Conservation (phyloP, 1,140 invertebrate species). For the Solen grandis region DNA sequence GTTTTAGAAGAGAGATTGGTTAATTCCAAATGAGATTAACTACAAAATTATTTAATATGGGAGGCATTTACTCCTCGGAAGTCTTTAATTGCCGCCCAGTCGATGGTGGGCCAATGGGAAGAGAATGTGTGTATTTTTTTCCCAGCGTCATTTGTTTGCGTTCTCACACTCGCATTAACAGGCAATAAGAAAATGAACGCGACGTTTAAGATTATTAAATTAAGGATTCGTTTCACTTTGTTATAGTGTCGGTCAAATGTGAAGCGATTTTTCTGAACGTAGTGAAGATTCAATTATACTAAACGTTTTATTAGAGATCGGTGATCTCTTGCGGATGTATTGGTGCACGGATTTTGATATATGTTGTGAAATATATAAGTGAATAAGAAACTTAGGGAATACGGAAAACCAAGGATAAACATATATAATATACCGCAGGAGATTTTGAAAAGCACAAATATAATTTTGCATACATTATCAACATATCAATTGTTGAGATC, state of each 20-base stretch:
- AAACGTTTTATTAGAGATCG: too few species aligned
- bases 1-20: slow-evolving; percentile 18
- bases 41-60: slow-evolving; percentile 52
- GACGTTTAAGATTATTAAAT: neutral
- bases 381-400: too few species aligned
- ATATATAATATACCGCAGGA: too few species aligned
- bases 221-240: neutral
- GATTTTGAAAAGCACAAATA: too few species aligned
- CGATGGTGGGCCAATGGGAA: slow-evolving; percentile 9
- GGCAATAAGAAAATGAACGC: neutral
- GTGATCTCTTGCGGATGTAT: too few species aligned
- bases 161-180: neutral
- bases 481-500: too few species aligned
- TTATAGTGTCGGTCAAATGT: neutral
- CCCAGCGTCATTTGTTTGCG: slow-evolving; percentile 7
- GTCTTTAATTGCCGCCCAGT: slow-evolving; percentile 40
- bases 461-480: too few species aligned
- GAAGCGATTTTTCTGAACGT: neutral
- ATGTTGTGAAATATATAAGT: too few species aligned
- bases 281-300: too few species aligned
- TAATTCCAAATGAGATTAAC: slow-evolving; percentile 43
- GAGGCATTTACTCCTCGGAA: slow-evolving; percentile 31
- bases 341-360: too few species aligned
- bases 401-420: too few species aligned
- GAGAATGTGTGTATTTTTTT: slow-evolving; percentile 4